Percentiles rank a stretch among this genome's conserved stretches.
These are phyloP conservation scores for Notodonta ziczac DNA, from an alignment of 2,888 invertebrate genomes.

Conservation along the genomic window DNA sequence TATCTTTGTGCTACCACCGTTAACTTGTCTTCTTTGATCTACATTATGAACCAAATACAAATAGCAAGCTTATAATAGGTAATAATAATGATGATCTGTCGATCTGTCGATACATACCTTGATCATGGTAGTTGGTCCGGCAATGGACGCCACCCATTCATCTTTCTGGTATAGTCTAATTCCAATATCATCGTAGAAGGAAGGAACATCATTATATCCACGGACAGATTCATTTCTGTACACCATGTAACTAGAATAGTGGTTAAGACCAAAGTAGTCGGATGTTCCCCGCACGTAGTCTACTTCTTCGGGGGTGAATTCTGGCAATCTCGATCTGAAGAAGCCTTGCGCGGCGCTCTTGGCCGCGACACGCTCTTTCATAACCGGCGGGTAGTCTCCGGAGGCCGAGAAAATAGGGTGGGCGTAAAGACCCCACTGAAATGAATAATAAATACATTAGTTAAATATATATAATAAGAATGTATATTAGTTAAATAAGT, in stretches of 20 bases:
- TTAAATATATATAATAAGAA: no score
- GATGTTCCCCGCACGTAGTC: slow-evolving; percentile 80
- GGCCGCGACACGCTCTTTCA: slow-evolving; percentile 82
- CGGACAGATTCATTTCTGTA: slow-evolving; percentile 53
- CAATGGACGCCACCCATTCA: slow-evolving; percentile 25
- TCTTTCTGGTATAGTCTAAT: slow-evolving; percentile 21
- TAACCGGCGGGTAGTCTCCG: slow-evolving; percentile 86
- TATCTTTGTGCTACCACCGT: no score
- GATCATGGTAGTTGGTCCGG: slow-evolving; percentile 17
- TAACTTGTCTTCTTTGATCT: no score
- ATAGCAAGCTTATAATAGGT: no score
- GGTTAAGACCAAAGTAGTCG: slow-evolving; percentile 89
- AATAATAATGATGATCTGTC: neutral
- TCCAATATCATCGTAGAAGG: slow-evolving; percentile 46
- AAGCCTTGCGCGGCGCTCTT: slow-evolving; percentile 85
- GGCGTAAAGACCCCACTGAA: slow-evolving; percentile 81
- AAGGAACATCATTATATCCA: slow-evolving; percentile 38
- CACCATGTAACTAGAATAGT: slow-evolving; percentile 83
- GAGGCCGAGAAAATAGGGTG: slow-evolving; percentile 85
- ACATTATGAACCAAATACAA: no score
- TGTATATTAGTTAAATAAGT: no score
- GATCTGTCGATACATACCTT: slow-evolving; percentile 29
- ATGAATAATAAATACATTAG: slow-evolving; percentile 32
- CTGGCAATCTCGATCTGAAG: slow-evolving; percentile 82
- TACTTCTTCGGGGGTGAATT: slow-evolving; percentile 85